A percentile compares a stretch with the other conserved stretches of the same genome.
These are phyloP conservation scores for Philypnodon macrostomus DNA, from an alignment of 2,797 vertebrate genomes.

Conservation along the genomic window DNA sequence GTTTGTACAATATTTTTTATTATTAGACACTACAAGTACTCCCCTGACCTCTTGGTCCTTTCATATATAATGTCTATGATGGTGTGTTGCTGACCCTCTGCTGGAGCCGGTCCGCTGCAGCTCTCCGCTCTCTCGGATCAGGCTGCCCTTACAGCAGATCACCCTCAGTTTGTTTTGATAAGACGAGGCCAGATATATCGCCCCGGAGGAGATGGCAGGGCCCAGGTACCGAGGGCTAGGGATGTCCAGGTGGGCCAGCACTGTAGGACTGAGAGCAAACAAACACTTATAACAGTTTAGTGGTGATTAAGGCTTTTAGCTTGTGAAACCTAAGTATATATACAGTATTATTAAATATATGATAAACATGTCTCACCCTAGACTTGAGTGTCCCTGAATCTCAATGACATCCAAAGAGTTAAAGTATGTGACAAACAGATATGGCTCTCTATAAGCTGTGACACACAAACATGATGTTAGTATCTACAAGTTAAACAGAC, in stretches of 20 bases:
- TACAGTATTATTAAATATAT: too few relatives aligned
- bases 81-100: slow-evolving; percentile 79
- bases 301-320: too few relatives aligned
- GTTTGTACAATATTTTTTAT: too few relatives aligned
- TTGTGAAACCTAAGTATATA: too few relatives aligned
- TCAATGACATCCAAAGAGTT: slow-evolving; percentile 98
- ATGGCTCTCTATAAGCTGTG: slow-evolving; percentile 95
- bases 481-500: background rate
- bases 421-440: slow-evolving; percentile 97
- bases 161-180: slow-evolving; percentile 97
- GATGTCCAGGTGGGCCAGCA: slow-evolving; percentile 89
- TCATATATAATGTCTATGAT: too few relatives aligned
- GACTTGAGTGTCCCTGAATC: slow-evolving; percentile 89
- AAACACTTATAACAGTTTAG: background rate
- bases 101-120: slow-evolving; percentile 86
- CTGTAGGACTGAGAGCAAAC: slow-evolving; percentile 77
- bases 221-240: slow-evolving; percentile 93
- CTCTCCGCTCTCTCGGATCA: slow-evolving; percentile 82
- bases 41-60: too few relatives aligned
- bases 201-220: slow-evolving; percentile 94
- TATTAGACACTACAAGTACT: too few relatives aligned
- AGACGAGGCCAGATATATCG: slow-evolving; percentile 92
- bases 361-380: slow-evolving; percentile 79
- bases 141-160: slow-evolving; percentile 97
- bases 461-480: background rate